A percentile compares a stretch with the other conserved stretches of the same genome.
These are phyloP conservation scores for Drosophila repletoides DNA, from an alignment of 1,140 invertebrate species.

Conservation along the genomic window DNA sequence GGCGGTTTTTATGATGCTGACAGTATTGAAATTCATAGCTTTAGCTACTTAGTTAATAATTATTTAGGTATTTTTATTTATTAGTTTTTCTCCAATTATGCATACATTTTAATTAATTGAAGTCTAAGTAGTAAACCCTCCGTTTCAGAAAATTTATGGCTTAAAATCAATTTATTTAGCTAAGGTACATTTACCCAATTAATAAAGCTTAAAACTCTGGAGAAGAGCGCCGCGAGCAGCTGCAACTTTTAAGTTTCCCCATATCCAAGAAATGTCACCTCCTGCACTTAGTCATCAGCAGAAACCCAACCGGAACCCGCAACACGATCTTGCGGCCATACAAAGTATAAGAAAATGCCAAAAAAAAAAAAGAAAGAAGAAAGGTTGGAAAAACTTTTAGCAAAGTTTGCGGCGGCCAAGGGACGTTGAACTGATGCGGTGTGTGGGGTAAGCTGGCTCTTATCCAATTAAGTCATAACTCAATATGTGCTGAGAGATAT, in stretches of 20 bases:
- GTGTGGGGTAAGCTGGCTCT: slow-evolving; percentile 54
- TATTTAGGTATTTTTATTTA: too few relatives aligned
- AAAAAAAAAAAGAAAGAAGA: too few relatives aligned
- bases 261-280: background rate
- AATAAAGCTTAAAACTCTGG: background rate
- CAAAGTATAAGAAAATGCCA: background rate
- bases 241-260: background rate
- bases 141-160: too few relatives aligned
- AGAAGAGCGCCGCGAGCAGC: background rate
- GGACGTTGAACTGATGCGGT: slow-evolving; percentile 10
- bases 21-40: too few relatives aligned
- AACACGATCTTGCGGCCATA: slow-evolving; percentile 33
- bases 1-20: too few relatives aligned
- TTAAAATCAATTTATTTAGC: background rate
- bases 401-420: slow-evolving; percentile 13
- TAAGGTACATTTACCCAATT: background rate
- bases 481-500: slow-evolving; percentile 77
- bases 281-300: background rate
- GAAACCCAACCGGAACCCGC: slow-evolving; percentile 11
- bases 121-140: too few relatives aligned
- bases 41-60: too few relatives aligned
- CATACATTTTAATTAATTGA: too few relatives aligned
- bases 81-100: too few relatives aligned
- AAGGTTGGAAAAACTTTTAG: slow-evolving; percentile 25
- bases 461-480: slow-evolving; percentile 80